These are phyloP conservation scores for Ennomos quercinarius DNA, from an alignment of 2,888 invertebrate genomes.

Conservation along the genomic window DNA sequence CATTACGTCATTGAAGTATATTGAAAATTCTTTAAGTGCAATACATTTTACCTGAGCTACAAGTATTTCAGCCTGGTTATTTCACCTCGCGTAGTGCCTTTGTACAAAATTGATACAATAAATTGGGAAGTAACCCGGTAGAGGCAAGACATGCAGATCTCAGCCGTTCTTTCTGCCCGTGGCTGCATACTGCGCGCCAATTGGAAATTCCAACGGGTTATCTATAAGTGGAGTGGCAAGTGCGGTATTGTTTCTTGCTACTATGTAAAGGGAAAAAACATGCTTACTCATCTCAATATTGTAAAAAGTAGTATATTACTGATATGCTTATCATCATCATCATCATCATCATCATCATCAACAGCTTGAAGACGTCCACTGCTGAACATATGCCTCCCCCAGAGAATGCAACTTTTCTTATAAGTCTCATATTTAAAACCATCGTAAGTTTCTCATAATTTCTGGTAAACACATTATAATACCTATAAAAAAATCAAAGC, in stretches of 20 bases:
- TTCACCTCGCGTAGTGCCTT: slow-evolving; percentile 33
- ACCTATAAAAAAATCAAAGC: no score
- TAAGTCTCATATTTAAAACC: no score
- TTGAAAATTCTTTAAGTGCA: slow-evolving; percentile 12
- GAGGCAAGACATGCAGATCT: slow-evolving; percentile 66
- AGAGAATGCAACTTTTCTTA: no score
- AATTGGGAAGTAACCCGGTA: slow-evolving; percentile 64
- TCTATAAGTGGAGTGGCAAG: slow-evolving; percentile 39
- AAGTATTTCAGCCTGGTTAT: slow-evolving; percentile 22
- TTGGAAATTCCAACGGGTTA: slow-evolving; percentile 72
- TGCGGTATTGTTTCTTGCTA: not conserved
- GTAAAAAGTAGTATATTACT: no score
- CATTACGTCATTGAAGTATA: not conserved
- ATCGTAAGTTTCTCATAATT: no score
- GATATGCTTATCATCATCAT: no score
- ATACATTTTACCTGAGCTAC: slow-evolving; percentile 15
- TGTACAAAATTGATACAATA: slow-evolving; percentile 69
- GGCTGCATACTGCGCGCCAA: slow-evolving; percentile 67
- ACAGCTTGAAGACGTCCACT: no score
- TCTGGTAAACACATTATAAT: no score
- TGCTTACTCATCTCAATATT: no score
- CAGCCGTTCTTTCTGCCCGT: slow-evolving; percentile 59
- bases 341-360: no score
- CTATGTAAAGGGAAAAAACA: not conserved
- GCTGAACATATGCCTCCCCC: no score